Conservation (phyloP, 2,797 vertebrate genomes). For the Merluccius polli region DNA sequence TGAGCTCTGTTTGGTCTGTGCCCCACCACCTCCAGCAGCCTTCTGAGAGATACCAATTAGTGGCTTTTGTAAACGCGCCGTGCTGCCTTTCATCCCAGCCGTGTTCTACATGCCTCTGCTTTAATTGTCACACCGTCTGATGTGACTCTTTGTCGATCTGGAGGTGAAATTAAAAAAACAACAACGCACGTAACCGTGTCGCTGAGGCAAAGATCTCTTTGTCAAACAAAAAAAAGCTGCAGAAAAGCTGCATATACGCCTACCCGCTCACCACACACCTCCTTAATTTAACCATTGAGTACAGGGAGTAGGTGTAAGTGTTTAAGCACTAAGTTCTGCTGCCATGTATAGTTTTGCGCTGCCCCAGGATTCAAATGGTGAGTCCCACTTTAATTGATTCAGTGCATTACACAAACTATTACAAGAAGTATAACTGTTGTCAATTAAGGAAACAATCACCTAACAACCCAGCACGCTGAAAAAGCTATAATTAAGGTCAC, state of each 20-base stretch:
- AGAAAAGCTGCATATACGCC: constrained; percentile 15
- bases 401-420: background rate
- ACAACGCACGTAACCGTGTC: constrained; percentile 26
- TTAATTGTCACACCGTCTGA: constrained; percentile 16
- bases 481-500: background rate
- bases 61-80: constrained; percentile 28
- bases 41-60: constrained; percentile 39
- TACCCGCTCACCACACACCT: background rate
- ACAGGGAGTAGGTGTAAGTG: constrained; percentile 34
- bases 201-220: constrained; percentile 36
- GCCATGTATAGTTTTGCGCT: constrained; percentile 9
- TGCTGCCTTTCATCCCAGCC: constrained; percentile 27
- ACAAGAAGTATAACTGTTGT: background rate
- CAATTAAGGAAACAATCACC: background rate
- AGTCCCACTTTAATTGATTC: background rate
- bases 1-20: background rate
- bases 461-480: background rate
- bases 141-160: constrained; percentile 32
- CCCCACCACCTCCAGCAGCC: background rate
- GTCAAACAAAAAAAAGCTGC: constrained; percentile 31
- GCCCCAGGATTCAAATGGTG: background rate
- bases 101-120: constrained; percentile 17
- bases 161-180: background rate
- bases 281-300: background rate
- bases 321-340: constrained; percentile 30